phyloP scores from a whole-genome alignment of 2,113 vertebrate genomes.

The Brachypteracias leptosomus region DNA sequence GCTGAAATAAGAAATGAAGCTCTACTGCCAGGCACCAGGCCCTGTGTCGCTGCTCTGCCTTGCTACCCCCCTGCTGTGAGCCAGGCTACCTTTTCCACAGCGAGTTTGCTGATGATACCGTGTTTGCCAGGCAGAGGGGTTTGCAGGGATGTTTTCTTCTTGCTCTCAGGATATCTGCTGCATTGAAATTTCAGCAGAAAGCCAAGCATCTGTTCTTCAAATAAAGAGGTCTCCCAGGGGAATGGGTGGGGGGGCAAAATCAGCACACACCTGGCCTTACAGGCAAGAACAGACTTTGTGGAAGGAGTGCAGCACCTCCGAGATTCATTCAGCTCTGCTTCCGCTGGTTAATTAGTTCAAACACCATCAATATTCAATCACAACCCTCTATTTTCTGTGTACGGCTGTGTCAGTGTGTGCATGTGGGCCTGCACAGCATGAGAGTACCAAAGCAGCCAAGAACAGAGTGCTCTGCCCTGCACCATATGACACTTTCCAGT shows the following conservation, averaged over 20 bases:
- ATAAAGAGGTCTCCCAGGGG: conserved; percentile 16
- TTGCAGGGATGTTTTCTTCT: neutral
- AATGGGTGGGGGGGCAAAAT: neutral
- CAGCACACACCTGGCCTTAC: conserved; percentile 4
- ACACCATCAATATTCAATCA: conserved; percentile 11
- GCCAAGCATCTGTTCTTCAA: conserved; percentile 40
- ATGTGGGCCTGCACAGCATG: neutral
- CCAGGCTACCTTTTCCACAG: neutral
- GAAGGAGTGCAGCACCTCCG: neutral
- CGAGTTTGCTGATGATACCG: neutral
- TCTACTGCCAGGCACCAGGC: neutral
- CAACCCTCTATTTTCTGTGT: neutral
- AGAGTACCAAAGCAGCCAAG: neutral
- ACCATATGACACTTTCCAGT: too few relatives aligned
- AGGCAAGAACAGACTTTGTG: neutral
- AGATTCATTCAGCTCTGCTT: conserved; percentile 40
- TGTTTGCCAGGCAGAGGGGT: neutral
- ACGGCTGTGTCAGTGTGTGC: neutral
- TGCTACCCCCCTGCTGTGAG: neutral
- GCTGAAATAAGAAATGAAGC: neutral
- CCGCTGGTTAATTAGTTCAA: conserved; percentile 26
- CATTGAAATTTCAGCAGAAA: conserved; percentile 40
- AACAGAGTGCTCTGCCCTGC: neutral
- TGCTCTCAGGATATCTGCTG: neutral
- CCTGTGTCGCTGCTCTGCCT: neutral